A percentile compares a stretch with the other conserved stretches of the same genome.
These are phyloP conservation scores for Palaemon carinicauda DNA, from an alignment of 1,140 invertebrate genomes.

Conservation along the genomic window DNA sequence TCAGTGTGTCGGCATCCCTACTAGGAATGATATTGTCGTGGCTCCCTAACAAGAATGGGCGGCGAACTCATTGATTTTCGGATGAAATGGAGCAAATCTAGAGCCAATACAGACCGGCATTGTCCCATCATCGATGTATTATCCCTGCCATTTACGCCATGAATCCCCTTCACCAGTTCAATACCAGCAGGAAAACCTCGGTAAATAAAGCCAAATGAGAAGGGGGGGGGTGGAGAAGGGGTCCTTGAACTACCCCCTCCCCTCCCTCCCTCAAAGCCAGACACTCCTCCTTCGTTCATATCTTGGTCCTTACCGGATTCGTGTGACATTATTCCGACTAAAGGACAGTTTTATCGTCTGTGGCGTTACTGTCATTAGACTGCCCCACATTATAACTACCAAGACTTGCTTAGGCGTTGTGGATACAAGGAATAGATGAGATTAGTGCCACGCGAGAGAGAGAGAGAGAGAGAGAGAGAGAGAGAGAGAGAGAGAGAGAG, in stretches of 20 bases:
- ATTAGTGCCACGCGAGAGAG: neutral
- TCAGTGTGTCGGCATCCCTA: conserved; percentile 51
- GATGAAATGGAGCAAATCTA: conserved; percentile 54
- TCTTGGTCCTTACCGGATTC: neutral
- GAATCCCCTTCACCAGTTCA: conserved; percentile 49
- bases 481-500: neutral
- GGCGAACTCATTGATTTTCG: conserved; percentile 54
- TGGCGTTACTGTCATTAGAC: neutral
- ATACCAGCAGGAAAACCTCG: conserved; percentile 22
- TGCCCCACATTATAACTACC: neutral
- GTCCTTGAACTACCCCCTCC: neutral
- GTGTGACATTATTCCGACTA: neutral
- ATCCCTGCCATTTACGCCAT: conserved; percentile 55
- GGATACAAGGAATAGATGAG: neutral
- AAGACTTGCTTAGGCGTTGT: neutral
- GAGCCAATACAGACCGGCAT: conserved; percentile 52
- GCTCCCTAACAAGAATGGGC: conserved; percentile 52
- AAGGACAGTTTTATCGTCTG: no score
- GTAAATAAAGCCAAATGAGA: conserved; percentile 38
- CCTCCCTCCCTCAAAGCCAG: neutral
- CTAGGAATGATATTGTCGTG: conserved; percentile 50
- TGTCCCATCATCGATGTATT: conserved; percentile 55
- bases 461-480: neutral
- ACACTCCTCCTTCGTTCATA: neutral
- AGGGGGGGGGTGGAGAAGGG: neutral